These are phyloP conservation scores for Linnaemya vulpina DNA, from an alignment of 2,888 invertebrate genomes.

Conservation along the genomic window DNA sequence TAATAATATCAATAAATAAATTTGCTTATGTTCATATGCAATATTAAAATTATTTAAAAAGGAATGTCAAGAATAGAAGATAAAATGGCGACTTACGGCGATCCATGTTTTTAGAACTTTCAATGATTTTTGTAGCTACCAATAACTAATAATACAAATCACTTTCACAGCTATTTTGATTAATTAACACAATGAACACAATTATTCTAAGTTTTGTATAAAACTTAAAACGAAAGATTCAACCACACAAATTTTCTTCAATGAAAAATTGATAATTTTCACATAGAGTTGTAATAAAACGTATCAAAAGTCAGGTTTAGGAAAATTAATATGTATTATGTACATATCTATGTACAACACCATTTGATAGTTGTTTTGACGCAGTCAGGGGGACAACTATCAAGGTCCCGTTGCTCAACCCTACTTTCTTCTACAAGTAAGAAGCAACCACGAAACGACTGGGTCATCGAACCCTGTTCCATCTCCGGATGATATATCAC, in stretches of 20 bases:
- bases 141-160: background rate
- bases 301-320: background rate
- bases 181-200: background rate
- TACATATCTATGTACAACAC: no score
- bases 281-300: slow-evolving; percentile 10
- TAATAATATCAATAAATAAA: no score
- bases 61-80: background rate
- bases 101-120: slow-evolving; percentile 53
- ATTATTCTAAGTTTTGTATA: background rate
- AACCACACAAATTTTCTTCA: background rate
- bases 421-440: no score
- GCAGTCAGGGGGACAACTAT: no score
- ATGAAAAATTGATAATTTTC: slow-evolving; percentile 42
- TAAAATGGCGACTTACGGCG: slow-evolving; percentile 70
- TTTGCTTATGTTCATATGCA: no score
- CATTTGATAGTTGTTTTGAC: no score
- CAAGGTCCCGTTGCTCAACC: no score
- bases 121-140: background rate
- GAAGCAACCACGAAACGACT: no score
- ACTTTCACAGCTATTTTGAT: background rate
- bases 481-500: no score
- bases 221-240: slow-evolving; percentile 2
- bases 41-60: no score
- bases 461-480: no score
- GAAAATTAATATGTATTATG: background rate